Percentiles rank a stretch among this genome's conserved stretches.
Evolutionary conservation across 2,113 vertebrate genomes (phyloP).

Genomic region (Ploceus nigricollis): DNA sequence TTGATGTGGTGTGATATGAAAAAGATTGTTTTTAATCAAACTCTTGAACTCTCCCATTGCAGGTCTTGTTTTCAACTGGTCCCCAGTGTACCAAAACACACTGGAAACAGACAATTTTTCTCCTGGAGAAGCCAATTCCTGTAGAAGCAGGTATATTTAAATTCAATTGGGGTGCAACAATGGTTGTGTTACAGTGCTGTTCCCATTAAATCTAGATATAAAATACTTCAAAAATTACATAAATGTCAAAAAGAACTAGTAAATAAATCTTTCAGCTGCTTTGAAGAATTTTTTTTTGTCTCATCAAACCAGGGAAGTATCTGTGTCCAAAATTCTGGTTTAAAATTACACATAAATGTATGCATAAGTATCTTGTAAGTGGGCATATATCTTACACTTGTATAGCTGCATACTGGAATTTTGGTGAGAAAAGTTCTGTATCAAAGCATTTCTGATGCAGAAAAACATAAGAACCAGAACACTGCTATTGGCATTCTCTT

Average conservation of each 20-base stretch:
- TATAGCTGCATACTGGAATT: not conserved
- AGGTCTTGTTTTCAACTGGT: slow-evolving; percentile 93
- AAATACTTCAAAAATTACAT: rapidly evolving
- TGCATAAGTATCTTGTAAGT: not conserved
- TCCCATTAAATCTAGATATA: not conserved
- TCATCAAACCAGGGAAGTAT: not conserved
- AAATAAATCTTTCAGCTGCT: not conserved
- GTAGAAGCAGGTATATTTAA: slow-evolving; percentile 81
- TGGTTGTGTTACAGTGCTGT: not conserved
- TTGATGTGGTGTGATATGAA: slow-evolving; percentile 71
- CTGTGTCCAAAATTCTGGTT: not conserved
- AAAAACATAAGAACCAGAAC: not conserved
- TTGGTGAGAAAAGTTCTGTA: not conserved
- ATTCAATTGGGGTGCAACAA: not conserved
- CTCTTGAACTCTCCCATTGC: slow-evolving; percentile 66
- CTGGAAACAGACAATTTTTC: slow-evolving; percentile 94
- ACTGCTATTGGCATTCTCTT: not conserved
- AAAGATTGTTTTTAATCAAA: slow-evolving; percentile 70
- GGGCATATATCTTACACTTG: not conserved
- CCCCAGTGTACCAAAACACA: slow-evolving; percentile 87
- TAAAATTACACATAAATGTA: not conserved
- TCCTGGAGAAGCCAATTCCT: slow-evolving; percentile 84
- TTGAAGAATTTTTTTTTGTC: not conserved
- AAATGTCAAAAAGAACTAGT: not conserved
- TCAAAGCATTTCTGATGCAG: not conserved